Conservation (phyloP, 2,888 invertebrate species). For the Nymphalis urticae region DNA sequence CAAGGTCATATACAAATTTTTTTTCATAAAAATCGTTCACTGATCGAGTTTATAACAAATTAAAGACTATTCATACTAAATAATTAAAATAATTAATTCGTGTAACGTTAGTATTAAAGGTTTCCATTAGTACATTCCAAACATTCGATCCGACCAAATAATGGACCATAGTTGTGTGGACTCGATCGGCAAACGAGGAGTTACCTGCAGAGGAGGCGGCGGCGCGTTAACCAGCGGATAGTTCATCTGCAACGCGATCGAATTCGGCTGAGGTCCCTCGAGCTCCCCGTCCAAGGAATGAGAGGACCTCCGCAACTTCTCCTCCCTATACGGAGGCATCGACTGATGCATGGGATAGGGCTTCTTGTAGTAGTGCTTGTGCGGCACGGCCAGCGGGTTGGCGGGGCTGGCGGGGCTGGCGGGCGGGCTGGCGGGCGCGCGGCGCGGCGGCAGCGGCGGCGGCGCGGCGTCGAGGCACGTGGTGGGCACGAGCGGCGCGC, state of each 20-base stretch:
- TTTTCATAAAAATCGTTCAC: not conserved
- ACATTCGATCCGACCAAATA: no score
- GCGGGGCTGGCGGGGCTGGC: slow-evolving; percentile 50
- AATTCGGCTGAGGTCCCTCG: slow-evolving; percentile 79
- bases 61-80: not conserved
- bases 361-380: slow-evolving; percentile 51
- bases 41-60: slow-evolving; percentile 1
- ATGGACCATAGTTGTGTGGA: not conserved
- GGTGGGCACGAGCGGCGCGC: slow-evolving; percentile 68
- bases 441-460: slow-evolving; percentile 64
- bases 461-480: slow-evolving; percentile 70
- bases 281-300: slow-evolving; percentile 68
- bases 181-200: slow-evolving; percentile 27
- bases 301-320: slow-evolving; percentile 57
- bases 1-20: no score
- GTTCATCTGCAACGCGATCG: slow-evolving; percentile 84
- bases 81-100: no score
- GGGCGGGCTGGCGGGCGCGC: slow-evolving; percentile 52
- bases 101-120: no score
- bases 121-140: not conserved
- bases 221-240: slow-evolving; percentile 83
- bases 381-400: slow-evolving; percentile 49
- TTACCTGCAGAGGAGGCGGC: slow-evolving; percentile 74
- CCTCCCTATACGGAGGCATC: slow-evolving; percentile 57
- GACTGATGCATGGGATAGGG: slow-evolving; percentile 62